phyloP scores from a whole-genome alignment of 2,113 vertebrate species.

The Ptychochromis oligacanthus region DNA sequence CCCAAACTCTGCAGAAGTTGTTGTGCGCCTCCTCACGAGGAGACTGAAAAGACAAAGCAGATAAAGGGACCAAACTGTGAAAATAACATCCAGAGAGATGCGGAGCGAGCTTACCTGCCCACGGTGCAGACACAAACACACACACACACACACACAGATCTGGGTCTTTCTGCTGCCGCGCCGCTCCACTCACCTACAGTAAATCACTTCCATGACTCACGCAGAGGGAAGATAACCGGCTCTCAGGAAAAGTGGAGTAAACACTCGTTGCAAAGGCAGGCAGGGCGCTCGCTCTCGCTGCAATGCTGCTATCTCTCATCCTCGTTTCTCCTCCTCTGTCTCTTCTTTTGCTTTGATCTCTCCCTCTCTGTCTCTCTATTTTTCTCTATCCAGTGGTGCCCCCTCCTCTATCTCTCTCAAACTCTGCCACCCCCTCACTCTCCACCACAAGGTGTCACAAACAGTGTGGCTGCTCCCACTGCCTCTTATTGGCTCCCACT shows the following conservation, averaged over 20 bases:
- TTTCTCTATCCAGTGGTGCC: background rate
- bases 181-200: slow-evolving; percentile 47
- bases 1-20: slow-evolving; percentile 68
- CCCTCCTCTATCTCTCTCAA: slow-evolving; percentile 19
- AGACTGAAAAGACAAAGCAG: background rate
- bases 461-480: slow-evolving; percentile 55
- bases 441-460: slow-evolving; percentile 71
- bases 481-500: slow-evolving; percentile 56
- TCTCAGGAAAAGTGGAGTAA: slow-evolving; percentile 57
- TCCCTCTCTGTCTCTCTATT: slow-evolving; percentile 30
- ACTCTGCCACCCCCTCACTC: slow-evolving; percentile 51
- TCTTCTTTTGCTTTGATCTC: slow-evolving; percentile 53
- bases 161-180: slow-evolving; percentile 21
- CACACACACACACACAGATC: background rate
- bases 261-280: slow-evolving; percentile 43
- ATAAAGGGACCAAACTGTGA: background rate
- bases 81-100: background rate
- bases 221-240: slow-evolving; percentile 36
- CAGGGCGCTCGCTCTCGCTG: slow-evolving; percentile 36
- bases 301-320: slow-evolving; percentile 61
- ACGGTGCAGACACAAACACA: background rate
- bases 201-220: slow-evolving; percentile 70
- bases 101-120: slow-evolving; percentile 53
- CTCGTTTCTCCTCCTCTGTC: slow-evolving; percentile 48
- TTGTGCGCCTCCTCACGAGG: background rate